Percentiles rank a stretch among this genome's conserved stretches.
These are phyloP conservation scores for Hiodon tergisus DNA, from an alignment of 2,113 vertebrate genomes.

Conservation along the genomic window DNA sequence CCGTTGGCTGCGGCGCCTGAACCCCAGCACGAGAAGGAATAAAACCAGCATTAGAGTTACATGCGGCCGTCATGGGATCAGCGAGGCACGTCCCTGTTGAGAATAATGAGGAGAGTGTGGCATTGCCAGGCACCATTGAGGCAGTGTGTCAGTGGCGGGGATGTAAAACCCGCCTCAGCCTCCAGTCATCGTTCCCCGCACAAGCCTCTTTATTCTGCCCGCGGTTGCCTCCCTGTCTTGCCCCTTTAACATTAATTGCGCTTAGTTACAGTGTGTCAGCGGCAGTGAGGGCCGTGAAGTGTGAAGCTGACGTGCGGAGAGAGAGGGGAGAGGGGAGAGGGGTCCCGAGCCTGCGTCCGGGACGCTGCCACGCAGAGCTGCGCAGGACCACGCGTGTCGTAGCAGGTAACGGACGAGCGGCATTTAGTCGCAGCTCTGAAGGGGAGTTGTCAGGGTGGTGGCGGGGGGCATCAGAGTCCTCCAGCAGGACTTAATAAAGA, in stretches of 20 bases:
- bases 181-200: slow-evolving; percentile 22
- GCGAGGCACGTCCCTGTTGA: background rate
- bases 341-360: background rate
- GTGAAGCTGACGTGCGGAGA: background rate
- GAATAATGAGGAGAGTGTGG: slow-evolving; percentile 18
- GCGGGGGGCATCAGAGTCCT: slow-evolving; percentile 29
- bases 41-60: background rate
- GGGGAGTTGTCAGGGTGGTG: slow-evolving; percentile 38
- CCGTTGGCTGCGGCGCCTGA: slow-evolving; percentile 1
- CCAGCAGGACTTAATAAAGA: slow-evolving; percentile 62
- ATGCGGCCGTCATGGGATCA: slow-evolving; percentile 14
- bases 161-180: slow-evolving; percentile 3
- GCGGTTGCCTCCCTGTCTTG: slow-evolving; percentile 37
- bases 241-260: slow-evolving; percentile 47
- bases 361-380: background rate
- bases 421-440: slow-evolving; percentile 57
- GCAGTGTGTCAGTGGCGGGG: background rate
- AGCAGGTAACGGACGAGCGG: slow-evolving; percentile 53
- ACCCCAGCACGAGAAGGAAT: background rate
- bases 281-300: slow-evolving; percentile 38
- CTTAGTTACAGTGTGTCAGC: slow-evolving; percentile 45
- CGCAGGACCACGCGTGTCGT: background rate
- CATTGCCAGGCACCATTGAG: slow-evolving; percentile 1
- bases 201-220: slow-evolving; percentile 34
- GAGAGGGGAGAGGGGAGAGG: background rate